phyloP scores from a whole-genome alignment of 2,888 invertebrate species.

The Diarsia brunnea region DNA sequence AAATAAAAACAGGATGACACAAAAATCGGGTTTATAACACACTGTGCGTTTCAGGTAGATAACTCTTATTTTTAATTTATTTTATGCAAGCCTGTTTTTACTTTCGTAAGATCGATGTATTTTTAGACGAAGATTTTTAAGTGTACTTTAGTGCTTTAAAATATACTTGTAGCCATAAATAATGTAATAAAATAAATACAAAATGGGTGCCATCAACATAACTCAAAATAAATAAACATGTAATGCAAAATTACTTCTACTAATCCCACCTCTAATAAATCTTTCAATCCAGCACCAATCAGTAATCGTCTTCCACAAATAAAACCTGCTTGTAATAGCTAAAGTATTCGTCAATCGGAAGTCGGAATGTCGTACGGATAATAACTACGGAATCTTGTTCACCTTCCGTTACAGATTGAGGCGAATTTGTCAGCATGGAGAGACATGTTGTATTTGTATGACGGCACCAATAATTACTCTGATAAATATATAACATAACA shows the following conservation, averaged over 20 bases:
- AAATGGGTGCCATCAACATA: background rate
- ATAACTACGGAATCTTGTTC: slow-evolving; percentile 43
- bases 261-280: background rate
- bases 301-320: slow-evolving; percentile 14
- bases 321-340: slow-evolving; percentile 30
- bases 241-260: background rate
- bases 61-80: too few relatives aligned
- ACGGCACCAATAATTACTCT: too few relatives aligned
- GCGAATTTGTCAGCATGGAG: slow-evolving; percentile 12
- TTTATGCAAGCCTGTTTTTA: background rate
- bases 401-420: slow-evolving; percentile 55
- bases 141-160: too few relatives aligned
- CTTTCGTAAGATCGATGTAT: background rate
- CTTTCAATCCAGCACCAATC: background rate
- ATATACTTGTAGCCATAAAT: background rate
- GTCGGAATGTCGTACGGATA: slow-evolving; percentile 45
- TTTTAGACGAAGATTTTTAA: too few relatives aligned
- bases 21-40: too few relatives aligned
- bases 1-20: too few relatives aligned
- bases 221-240: background rate
- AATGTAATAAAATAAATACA: background rate
- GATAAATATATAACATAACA: background rate
- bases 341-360: slow-evolving; percentile 31
- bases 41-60: background rate
- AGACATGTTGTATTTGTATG: too few relatives aligned